These are phyloP conservation scores for Sphaerophoria taeniata DNA, from an alignment of 2,888 invertebrate genomes.

Conservation along the genomic window DNA sequence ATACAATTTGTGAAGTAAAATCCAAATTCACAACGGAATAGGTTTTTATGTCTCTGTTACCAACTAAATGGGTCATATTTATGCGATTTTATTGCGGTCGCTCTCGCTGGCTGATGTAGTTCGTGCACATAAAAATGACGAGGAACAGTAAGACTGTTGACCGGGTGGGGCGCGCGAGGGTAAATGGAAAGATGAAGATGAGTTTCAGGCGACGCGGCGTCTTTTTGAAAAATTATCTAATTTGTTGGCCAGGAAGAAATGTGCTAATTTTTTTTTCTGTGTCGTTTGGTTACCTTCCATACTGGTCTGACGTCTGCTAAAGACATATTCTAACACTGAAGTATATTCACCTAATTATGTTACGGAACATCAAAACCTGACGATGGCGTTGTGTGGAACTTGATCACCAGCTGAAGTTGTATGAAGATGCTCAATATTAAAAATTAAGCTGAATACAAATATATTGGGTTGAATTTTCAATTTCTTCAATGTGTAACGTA, in stretches of 20 bases:
- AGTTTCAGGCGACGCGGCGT: constrained; percentile 23
- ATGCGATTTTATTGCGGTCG: constrained; percentile 63
- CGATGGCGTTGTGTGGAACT: background rate
- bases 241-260: constrained; percentile 42
- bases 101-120: constrained; percentile 24
- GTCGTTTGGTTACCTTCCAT: background rate
- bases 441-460: too few species aligned
- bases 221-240: constrained; percentile 24
- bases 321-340: constrained; percentile 32
- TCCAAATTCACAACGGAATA: constrained; percentile 20
- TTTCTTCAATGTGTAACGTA: too few species aligned
- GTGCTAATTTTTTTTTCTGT: constrained; percentile 14
- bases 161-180: background rate
- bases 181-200: background rate
- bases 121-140: constrained; percentile 28
- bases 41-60: constrained; percentile 61
- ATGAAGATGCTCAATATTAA: background rate
- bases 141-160: background rate
- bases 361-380: constrained; percentile 9
- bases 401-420: background rate
- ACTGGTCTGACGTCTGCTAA: background rate
- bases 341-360: constrained; percentile 42
- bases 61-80: constrained; percentile 65
- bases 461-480: too few species aligned
- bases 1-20: constrained; percentile 1